A percentile compares a stretch with the other conserved stretches of the same genome.
Conservation (phyloP, 2,797 vertebrate species). For the Anomalospiza imberbis region DNA sequence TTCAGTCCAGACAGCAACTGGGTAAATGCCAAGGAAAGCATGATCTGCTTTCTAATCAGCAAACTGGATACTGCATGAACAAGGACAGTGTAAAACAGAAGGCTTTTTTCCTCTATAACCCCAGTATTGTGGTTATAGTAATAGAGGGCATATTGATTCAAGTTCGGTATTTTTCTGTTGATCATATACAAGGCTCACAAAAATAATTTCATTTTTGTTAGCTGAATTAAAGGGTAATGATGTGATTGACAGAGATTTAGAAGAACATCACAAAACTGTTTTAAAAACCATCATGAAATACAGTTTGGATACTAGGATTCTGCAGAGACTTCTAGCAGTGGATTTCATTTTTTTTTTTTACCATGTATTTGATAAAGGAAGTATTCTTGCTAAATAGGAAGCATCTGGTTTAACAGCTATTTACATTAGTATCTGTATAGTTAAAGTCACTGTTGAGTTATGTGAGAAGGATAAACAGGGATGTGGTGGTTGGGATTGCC, state of each 20-base stretch:
- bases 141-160: constrained; percentile 3
- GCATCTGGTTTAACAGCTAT: background rate
- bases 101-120: background rate
- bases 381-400: background rate
- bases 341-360: background rate
- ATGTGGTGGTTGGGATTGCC: rapidly evolving
- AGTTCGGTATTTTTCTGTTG: constrained; percentile 2
- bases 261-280: background rate
- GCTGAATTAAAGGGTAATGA: background rate
- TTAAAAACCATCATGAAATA: background rate
- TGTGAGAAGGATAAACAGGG: background rate
- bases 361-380: background rate
- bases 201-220: background rate
- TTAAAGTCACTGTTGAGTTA: background rate
- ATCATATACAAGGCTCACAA: background rate
- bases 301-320: background rate
- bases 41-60: constrained; percentile 50
- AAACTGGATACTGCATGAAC: background rate
- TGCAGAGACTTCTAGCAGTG: background rate
- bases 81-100: constrained; percentile 29
- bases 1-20: constrained; percentile 43
- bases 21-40: constrained; percentile 45
- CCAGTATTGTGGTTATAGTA: background rate
- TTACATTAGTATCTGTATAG: background rate
- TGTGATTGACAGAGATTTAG: background rate